Percentiles rank a stretch among this genome's conserved stretches.
These are phyloP conservation scores for Rhinatrema bivittatum DNA, from an alignment of 2,797 vertebrate genomes.

Conservation along the genomic window DNA sequence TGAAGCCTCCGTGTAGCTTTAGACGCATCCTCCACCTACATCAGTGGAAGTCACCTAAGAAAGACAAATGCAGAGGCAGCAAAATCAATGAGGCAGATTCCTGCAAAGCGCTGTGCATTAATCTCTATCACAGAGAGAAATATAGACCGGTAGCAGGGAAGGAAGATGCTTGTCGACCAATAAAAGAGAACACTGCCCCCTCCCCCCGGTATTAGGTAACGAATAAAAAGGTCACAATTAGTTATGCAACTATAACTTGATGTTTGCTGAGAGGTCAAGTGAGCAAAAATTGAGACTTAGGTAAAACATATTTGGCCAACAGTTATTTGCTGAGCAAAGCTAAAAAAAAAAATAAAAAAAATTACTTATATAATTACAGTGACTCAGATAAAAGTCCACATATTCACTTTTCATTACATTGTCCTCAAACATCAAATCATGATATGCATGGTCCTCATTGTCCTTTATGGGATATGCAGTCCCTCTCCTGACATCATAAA, in stretches of 20 bases:
- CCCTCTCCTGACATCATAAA: too few relatives aligned
- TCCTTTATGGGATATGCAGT: too few relatives aligned
- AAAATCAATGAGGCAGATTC: slow-evolving; percentile 67
- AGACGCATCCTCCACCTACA: slow-evolving; percentile 49
- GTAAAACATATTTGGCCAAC: too few relatives aligned
- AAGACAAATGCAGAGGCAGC: slow-evolving; percentile 64
- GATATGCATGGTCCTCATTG: too few relatives aligned
- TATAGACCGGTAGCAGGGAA: slow-evolving; percentile 46
- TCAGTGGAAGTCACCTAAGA: slow-evolving; percentile 70
- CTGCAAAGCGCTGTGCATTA: slow-evolving; percentile 58
- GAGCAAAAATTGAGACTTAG: too few relatives aligned
- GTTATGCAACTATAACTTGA: slow-evolving; percentile 60
- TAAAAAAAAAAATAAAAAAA: too few relatives aligned
- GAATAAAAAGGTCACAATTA: slow-evolving; percentile 66
- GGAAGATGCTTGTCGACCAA: slow-evolving; percentile 63
- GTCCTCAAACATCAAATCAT: too few relatives aligned
- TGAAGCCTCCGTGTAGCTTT: slow-evolving; percentile 51
- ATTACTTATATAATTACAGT: too few relatives aligned
- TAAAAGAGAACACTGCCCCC: slow-evolving; percentile 64
- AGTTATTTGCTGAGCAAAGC: too few relatives aligned
- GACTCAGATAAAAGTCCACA: too few relatives aligned
- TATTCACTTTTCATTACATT: too few relatives aligned
- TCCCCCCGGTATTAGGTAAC: slow-evolving; percentile 60
- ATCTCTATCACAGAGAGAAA: slow-evolving; percentile 61
- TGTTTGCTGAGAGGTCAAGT: too few relatives aligned